Evolutionary conservation across 2,888 invertebrate species (phyloP).

Genomic region (Eulithis prunata): DNA sequence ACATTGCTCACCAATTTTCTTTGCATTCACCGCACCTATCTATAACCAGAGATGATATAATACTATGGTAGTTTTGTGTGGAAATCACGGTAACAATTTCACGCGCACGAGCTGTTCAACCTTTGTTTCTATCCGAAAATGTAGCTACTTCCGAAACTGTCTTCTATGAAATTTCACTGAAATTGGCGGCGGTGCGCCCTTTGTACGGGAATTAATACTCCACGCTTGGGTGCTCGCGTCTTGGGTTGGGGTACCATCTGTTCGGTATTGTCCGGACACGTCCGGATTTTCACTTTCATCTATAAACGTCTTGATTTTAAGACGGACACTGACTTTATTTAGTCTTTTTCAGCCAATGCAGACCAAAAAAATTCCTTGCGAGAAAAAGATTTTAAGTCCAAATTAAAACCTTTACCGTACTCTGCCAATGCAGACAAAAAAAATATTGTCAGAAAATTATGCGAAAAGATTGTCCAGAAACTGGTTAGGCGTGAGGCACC

Average conservation of each 20-base stretch:
- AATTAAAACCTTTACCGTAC: too few species aligned
- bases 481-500: too few species aligned
- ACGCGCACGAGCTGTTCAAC: constrained; percentile 22
- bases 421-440: too few species aligned
- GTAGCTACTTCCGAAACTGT: constrained; percentile 40
- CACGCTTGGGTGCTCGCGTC: constrained; percentile 38
- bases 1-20: too few species aligned
- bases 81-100: constrained; percentile 19
- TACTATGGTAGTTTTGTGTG: neutral
- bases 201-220: constrained; percentile 43
- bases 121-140: constrained; percentile 34
- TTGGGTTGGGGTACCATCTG: neutral
- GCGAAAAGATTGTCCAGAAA: too few species aligned
- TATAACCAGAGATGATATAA: neutral
- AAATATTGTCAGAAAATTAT: too few species aligned
- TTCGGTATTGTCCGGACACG: neutral
- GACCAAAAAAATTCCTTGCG: too few species aligned
- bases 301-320: too few species aligned
- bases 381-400: too few species aligned
- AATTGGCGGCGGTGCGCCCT: constrained; percentile 41
- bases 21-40: too few species aligned
- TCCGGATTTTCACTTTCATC: neutral
- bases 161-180: constrained; percentile 40
- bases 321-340: too few species aligned
- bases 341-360: too few species aligned